Percentiles rank a stretch among this genome's conserved stretches.
phyloP scores from a whole-genome alignment of 2,797 vertebrate species.

The Gymnodraco acuticeps region DNA sequence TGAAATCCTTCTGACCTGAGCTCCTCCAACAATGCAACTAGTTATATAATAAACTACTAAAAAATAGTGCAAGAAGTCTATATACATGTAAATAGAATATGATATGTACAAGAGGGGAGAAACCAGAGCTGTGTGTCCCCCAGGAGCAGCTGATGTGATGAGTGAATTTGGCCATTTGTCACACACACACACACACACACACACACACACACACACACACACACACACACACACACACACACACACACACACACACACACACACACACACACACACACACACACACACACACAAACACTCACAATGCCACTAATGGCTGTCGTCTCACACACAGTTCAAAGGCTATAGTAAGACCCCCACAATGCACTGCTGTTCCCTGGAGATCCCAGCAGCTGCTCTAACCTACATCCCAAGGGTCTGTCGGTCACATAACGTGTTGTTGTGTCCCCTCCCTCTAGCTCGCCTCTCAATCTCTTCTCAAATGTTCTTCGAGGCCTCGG shows the following conservation, averaged over 20 bases:
- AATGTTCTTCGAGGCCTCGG: slow-evolving; percentile 30
- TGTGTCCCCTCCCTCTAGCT: slow-evolving; percentile 37
- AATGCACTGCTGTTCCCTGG: slow-evolving; percentile 49
- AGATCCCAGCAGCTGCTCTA: slow-evolving; percentile 49
- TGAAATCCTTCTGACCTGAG: no score
- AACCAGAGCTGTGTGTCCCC: slow-evolving; percentile 71
- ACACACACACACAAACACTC: slow-evolving; percentile 55
- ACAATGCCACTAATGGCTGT: slow-evolving; percentile 75
- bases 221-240: slow-evolving; percentile 61
- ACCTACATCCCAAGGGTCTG: slow-evolving; percentile 41
- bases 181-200: slow-evolving; percentile 65
- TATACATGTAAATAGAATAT: no score
- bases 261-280: slow-evolving; percentile 53
- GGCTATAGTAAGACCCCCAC: slow-evolving; percentile 63
- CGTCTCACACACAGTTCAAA: slow-evolving; percentile 74
- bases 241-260: slow-evolving; percentile 22
- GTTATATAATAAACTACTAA: no score
- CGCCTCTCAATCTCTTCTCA: slow-evolving; percentile 34
- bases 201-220: slow-evolving; percentile 56
- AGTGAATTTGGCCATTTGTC: slow-evolving; percentile 87
- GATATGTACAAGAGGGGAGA: slow-evolving; percentile 33
- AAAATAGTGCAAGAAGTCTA: no score
- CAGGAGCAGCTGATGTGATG: slow-evolving; percentile 79
- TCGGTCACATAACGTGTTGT: slow-evolving; percentile 51
- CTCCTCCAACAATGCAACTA: no score